Evolutionary conservation across 2,888 invertebrate species (phyloP).

Genomic region (Troides oblongomaculatus): DNA sequence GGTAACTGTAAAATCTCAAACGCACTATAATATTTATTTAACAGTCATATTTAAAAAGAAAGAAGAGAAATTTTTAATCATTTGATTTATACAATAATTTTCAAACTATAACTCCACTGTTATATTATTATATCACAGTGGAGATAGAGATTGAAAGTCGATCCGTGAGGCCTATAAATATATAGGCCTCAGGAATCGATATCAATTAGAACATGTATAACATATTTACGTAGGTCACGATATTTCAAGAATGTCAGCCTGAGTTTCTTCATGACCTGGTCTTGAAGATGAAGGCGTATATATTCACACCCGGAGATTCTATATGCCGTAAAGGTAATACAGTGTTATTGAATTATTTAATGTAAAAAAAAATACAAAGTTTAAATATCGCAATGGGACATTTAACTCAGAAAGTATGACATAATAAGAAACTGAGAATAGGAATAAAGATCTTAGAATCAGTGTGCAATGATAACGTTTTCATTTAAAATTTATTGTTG

Average conservation of each 20-base stretch:
- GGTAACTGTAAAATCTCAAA: constrained; percentile 68
- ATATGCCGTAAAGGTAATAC: constrained; percentile 93
- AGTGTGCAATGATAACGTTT: neutral
- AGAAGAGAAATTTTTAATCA: neutral
- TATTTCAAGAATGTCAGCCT: constrained; percentile 98
- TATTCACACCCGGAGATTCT: constrained; percentile 98
- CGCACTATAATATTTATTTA: too few species aligned
- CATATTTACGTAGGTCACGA: constrained; percentile 86
- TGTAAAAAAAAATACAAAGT: neutral
- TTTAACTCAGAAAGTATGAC: neutral
- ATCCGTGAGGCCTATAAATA: too few species aligned
- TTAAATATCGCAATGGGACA: neutral
- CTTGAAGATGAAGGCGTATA: constrained; percentile 98
- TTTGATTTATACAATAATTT: neutral
- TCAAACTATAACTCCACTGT: neutral
- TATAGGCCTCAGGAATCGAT: neutral
- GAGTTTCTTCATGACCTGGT: constrained; percentile 98
- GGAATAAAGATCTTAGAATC: too few species aligned
- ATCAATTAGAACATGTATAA: neutral
- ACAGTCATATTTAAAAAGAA: too few species aligned
- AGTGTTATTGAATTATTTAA: neutral
- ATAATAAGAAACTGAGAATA: neutral
- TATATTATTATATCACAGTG: too few species aligned
- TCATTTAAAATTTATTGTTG: neutral
- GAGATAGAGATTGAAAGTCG: too few species aligned